Percentiles rank a stretch among this genome's conserved stretches.
Conservation (phyloP, 2,113 vertebrate genomes). For the Rhinogobius similis region DNA sequence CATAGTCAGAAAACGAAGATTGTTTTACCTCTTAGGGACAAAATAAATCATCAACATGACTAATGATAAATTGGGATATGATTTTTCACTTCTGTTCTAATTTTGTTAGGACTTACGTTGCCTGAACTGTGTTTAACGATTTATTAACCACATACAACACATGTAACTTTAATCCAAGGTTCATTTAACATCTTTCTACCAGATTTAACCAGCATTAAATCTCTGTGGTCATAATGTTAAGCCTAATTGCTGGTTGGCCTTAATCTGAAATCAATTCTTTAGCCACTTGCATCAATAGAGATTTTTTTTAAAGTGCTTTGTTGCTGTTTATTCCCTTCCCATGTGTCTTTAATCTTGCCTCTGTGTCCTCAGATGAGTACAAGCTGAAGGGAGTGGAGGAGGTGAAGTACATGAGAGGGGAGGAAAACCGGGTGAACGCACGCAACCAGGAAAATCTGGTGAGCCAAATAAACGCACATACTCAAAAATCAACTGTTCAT, state of each 20-base stretch:
- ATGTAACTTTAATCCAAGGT: neutral
- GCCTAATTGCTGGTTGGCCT: neutral
- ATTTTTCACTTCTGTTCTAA: too few relatives aligned
- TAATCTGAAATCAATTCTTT: neutral
- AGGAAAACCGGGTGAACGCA: constrained; percentile 77
- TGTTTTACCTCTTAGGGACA: too few relatives aligned
- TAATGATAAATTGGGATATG: too few relatives aligned
- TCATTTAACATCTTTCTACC: neutral
- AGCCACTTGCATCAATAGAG: neutral
- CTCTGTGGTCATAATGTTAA: neutral
- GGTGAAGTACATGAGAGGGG: constrained; percentile 85
- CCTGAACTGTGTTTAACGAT: too few relatives aligned
- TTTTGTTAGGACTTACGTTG: too few relatives aligned
- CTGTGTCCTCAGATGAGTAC: constrained; percentile 86
- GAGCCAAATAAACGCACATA: constrained; percentile 48
- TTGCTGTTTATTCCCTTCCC: constrained; percentile 16
- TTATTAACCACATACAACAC: neutral
- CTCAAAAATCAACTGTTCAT: constrained; percentile 42
- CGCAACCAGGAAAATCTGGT: constrained; percentile 83
- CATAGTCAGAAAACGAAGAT: too few relatives aligned
- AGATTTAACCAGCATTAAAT: neutral
- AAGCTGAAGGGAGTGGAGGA: constrained; percentile 97
- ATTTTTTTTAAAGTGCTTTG: neutral
- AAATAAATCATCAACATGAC: too few relatives aligned
- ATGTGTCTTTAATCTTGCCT: constrained; percentile 20